Base-by-base conservation (phyloP, 2,113 vertebrate genomes). In the Passer montanus region DNA sequence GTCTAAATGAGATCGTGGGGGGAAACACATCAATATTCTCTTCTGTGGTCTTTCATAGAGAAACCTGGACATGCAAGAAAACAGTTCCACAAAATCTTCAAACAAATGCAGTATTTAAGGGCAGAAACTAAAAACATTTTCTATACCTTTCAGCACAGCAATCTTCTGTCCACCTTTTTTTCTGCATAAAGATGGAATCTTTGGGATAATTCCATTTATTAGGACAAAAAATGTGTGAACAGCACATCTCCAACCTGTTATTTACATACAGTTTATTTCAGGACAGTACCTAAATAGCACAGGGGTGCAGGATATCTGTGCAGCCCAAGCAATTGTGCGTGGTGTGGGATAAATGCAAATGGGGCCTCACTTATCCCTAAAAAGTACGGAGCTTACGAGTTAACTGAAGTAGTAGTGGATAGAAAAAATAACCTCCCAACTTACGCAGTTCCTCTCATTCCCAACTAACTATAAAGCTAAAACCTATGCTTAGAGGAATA, bases 321-420 rank as follows among this genome's bases (percentile, higher is more conserved):
- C 19, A 49, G 31, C 18, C 15, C 0, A 2, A 74, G 9, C 35
- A 72, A 50, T 4, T 52, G 27, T 15, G 24, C 2, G 0, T 20
- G n/a, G 7, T 31, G 24, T 31, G 17, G 8, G 7, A 3, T 64
- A 83, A 66, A 21, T 24, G 15, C 14, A 58, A 28, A 41, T 7
- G n/a, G 4, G 10, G 19, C 6, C 7, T 5, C 20, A n/a, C 14
- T 84, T 43, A 15, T 39, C 7, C 14, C 7, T 55, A 35, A 53
- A 62, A 74, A 11, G 24, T 6, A 46, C 31, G 47, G 16, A 63
- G 6, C 12, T 81, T 47, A 18, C 9, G 60, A 76, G 10, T 46
- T 28, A 21, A 47, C 56, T 31, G 6, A 66, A 53, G 21, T 4
- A 53, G 21, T 7, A 13, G n/a, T 15, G 11, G 41, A 41, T 5